These are phyloP conservation scores for Numenius phaeopus DNA, from an alignment of 2,797 vertebrate species.

Conservation along the genomic window DNA sequence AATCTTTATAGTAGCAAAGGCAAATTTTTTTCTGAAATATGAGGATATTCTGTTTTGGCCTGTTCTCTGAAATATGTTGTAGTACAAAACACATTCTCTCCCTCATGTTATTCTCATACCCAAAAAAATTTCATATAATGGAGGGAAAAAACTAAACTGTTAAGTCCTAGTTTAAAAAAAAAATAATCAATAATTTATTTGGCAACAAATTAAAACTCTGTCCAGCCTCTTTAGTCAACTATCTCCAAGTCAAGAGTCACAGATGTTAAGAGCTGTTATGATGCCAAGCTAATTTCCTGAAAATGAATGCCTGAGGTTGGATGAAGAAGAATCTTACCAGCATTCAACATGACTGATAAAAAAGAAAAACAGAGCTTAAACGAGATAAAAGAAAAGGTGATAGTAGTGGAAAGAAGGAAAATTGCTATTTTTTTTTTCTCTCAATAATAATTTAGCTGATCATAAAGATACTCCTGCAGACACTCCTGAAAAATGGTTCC, in stretches of 20 bases:
- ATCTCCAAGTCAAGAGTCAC: slow-evolving; percentile 61
- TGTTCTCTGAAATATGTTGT: neutral
- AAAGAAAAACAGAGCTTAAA: neutral
- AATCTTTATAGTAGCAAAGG: neutral
- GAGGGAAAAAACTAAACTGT: neutral
- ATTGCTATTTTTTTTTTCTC: neutral
- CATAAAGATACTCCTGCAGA: neutral
- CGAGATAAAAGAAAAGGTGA: neutral
- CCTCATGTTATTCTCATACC: neutral
- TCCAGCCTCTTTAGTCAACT: slow-evolving; percentile 4
- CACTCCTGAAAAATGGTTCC: neutral
- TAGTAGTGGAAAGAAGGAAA: neutral
- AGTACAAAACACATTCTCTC: neutral
- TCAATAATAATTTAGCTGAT: neutral
- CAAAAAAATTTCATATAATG: neutral
- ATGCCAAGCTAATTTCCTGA: slow-evolving; percentile 68
- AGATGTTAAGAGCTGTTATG: slow-evolving; percentile 33
- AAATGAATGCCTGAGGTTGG: slow-evolving; percentile 51
- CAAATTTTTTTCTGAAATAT: neutral
- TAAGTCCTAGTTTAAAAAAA: neutral
- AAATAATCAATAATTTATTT: neutral
- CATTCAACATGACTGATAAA: neutral
- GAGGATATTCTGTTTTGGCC: neutral
- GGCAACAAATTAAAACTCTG: slow-evolving; percentile 33
- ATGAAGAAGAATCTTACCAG: slow-evolving; percentile 22